phyloP scores from a whole-genome alignment of 37 sponge, comb jelly and placozoan species.

The Eunapius fragilis region DNA sequence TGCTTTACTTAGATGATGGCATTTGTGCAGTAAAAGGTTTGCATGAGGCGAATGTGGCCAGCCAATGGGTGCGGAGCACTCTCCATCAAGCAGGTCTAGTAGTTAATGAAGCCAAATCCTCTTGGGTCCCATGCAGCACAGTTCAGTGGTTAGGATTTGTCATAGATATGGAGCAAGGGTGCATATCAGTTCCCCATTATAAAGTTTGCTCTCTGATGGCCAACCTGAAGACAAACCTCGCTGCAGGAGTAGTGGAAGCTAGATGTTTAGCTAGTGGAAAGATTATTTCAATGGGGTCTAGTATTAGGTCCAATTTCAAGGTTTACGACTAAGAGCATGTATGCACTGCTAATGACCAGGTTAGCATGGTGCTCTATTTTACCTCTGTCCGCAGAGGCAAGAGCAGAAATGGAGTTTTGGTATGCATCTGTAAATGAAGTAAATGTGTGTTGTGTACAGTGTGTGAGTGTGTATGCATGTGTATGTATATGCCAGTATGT shows the following conservation, averaged over 20 bases:
- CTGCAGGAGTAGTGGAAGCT: background rate
- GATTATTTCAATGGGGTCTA: slow-evolving; percentile 16
- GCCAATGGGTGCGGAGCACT: background rate
- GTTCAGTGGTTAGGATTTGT: slow-evolving; percentile 28
- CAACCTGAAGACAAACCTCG: too few relatives aligned
- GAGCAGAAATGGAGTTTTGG: slow-evolving; percentile 22
- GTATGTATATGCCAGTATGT: too few relatives aligned
- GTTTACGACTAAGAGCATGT: slow-evolving; percentile 12
- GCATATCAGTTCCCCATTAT: slow-evolving; percentile 4
- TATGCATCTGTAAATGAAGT: too few relatives aligned
- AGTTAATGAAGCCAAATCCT: slow-evolving; percentile 9
- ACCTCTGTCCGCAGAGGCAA: too few relatives aligned
- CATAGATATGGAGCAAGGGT: slow-evolving; percentile 15
- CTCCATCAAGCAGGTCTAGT: background rate
- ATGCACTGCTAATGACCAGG: background rate
- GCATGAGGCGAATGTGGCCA: background rate
- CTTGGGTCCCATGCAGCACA: background rate
- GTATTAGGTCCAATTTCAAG: background rate
- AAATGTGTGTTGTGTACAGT: too few relatives aligned
- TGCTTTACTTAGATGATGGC: slow-evolving; percentile 51
- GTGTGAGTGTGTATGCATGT: too few relatives aligned
- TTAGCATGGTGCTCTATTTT: background rate
- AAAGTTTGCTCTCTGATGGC: background rate
- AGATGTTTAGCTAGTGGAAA: slow-evolving; percentile 15
- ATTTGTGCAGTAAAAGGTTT: slow-evolving; percentile 1